Conservation (phyloP, 2,888 invertebrate genomes). For the Esperia sulphurella region DNA sequence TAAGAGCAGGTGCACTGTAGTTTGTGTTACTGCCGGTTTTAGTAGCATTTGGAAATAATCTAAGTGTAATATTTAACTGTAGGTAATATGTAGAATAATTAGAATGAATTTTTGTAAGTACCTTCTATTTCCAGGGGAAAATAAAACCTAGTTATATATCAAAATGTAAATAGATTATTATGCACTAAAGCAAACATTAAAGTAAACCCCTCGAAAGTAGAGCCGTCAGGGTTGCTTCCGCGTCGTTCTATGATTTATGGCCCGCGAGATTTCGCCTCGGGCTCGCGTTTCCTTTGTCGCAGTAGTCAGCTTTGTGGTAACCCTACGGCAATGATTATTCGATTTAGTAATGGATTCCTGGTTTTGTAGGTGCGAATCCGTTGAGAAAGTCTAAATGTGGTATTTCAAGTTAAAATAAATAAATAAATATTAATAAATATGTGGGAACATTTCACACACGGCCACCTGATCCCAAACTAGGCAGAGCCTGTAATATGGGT, state of each 20-base stretch:
- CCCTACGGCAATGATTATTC: conserved; percentile 46
- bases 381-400: background rate
- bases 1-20: too few species aligned
- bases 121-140: too few species aligned
- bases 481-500: too few species aligned
- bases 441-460: too few species aligned
- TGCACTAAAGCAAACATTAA: conserved; percentile 34
- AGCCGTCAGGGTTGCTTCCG: conserved; percentile 51
- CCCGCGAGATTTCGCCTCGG: conserved; percentile 48
- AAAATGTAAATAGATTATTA: background rate
- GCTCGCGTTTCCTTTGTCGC: conserved; percentile 48
- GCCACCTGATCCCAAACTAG: too few species aligned
- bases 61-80: too few species aligned
- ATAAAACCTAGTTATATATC: background rate
- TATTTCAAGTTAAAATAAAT: too few species aligned
- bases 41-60: too few species aligned
- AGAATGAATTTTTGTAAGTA: too few species aligned
- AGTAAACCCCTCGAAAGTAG: conserved; percentile 46
- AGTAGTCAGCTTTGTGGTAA: conserved; percentile 44
- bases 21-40: too few species aligned
- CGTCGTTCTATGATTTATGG: conserved; percentile 54
- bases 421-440: too few species aligned
- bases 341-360: conserved; percentile 37
- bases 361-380: conserved; percentile 19
- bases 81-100: too few species aligned